Percentiles rank a stretch among this genome's conserved stretches.
Conservation (phyloP, 2,113 vertebrate species). For the Lates calcarifer region DNA sequence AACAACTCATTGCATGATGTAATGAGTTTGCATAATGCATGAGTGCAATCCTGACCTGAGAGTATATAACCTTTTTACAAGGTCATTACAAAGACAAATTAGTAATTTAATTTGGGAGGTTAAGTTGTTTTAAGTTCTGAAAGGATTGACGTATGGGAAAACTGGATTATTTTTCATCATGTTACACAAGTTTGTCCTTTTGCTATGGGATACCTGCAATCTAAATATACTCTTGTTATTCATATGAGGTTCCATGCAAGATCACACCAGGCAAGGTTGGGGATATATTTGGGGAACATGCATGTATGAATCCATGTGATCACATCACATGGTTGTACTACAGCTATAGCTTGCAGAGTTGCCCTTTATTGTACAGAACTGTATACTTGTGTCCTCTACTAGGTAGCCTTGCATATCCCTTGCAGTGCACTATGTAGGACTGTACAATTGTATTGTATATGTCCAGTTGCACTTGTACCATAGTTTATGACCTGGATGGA, state of each 20-base stretch:
- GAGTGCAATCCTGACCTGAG: conserved; percentile 16
- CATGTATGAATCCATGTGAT: background rate
- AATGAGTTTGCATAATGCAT: conserved; percentile 17
- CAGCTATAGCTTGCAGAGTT: background rate
- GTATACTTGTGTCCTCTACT: background rate
- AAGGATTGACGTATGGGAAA: background rate
- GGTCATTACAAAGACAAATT: conserved; percentile 14
- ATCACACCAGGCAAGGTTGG: background rate
- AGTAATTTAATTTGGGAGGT: background rate
- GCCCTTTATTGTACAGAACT: background rate
- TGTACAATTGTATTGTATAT: background rate
- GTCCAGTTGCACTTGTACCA: background rate
- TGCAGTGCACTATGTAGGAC: background rate
- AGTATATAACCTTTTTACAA: conserved; percentile 8
- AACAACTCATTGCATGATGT: conserved; percentile 33
- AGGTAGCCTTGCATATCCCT: background rate
- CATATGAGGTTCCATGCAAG: conserved; percentile 9
- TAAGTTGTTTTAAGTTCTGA: background rate
- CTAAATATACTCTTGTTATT: conserved; percentile 29
- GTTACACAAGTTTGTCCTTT: conserved; percentile 8
- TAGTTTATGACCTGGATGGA: background rate
- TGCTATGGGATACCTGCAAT: conserved; percentile 4
- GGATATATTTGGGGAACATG: background rate
- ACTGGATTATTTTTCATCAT: background rate
- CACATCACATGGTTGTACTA: background rate